These are phyloP conservation scores for Benitochromis conjunctus DNA, from an alignment of 2,113 vertebrate species.

Conservation along the genomic window DNA sequence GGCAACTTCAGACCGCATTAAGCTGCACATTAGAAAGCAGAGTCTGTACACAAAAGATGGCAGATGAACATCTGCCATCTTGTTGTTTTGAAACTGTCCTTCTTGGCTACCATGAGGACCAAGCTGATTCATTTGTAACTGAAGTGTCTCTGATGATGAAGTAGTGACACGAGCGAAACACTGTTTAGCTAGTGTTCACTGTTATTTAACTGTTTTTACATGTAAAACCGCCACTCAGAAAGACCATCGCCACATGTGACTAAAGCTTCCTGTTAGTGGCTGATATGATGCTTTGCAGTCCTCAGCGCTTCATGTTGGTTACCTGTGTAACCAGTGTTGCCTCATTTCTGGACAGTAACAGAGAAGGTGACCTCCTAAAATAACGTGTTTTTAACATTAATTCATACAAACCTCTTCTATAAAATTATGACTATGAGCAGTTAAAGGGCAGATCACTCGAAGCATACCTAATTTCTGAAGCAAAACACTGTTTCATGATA, in stretches of 20 bases:
- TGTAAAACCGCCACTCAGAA: neutral
- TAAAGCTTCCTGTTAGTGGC: neutral
- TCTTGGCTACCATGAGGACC: neutral
- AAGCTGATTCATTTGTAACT: neutral
- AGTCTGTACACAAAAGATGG: neutral
- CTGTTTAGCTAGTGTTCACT: neutral
- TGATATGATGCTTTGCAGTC: neutral
- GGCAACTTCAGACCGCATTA: neutral
- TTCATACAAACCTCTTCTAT: neutral
- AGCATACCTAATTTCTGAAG: neutral
- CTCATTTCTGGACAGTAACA: neutral
- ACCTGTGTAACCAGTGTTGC: neutral
- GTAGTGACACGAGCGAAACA: rapidly evolving
- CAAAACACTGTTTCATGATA: too few species aligned
- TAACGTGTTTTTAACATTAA: neutral
- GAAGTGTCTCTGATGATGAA: neutral
- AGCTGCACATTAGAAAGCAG: neutral
- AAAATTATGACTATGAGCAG: neutral
- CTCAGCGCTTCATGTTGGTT: neutral
- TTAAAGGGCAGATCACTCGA: neutral
- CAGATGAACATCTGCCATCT: rapidly evolving
- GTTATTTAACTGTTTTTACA: neutral
- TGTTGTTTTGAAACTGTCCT: neutral
- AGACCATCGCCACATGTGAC: neutral
- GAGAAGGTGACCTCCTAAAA: neutral